phyloP scores from a whole-genome alignment of 1,140 invertebrate genomes.

The Augochlora pura region DNA sequence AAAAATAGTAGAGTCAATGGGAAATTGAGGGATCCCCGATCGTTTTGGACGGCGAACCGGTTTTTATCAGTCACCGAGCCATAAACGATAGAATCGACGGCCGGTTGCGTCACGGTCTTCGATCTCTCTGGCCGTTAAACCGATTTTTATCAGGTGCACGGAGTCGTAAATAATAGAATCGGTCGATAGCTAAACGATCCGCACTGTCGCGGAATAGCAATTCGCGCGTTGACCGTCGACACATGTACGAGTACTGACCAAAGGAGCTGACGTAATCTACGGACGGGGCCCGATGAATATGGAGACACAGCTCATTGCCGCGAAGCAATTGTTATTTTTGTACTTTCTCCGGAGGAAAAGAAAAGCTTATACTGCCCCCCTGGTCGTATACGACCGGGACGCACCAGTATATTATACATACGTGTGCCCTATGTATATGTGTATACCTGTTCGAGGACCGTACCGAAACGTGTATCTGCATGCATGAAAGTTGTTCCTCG shows the following conservation, averaged over 20 bases:
- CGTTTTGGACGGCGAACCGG: not conserved
- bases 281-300: conserved; percentile 31
- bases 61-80: not conserved
- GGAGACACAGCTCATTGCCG: conserved; percentile 11
- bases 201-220: conserved; percentile 10
- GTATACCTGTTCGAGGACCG: not conserved
- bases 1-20: not conserved
- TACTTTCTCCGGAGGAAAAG: conserved; percentile 60
- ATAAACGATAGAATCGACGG: not conserved
- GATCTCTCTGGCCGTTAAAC: too few relatives aligned
- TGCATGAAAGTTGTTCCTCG: conserved; percentile 26
- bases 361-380: conserved; percentile 20
- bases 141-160: not conserved
- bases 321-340: conserved; percentile 62
- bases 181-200: not conserved
- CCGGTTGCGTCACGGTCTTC: too few relatives aligned
- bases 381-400: not conserved
- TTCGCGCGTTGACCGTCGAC: conserved; percentile 38
- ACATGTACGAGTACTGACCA: conserved; percentile 33
- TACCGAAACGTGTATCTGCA: conserved; percentile 19
- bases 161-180: not conserved
- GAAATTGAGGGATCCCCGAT: not conserved
- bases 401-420: not conserved
- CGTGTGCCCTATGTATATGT: not conserved
- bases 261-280: conserved; percentile 55